phyloP scores from a whole-genome alignment of 2,797 vertebrate genomes.

The Rhadinocentrus ornatus region DNA sequence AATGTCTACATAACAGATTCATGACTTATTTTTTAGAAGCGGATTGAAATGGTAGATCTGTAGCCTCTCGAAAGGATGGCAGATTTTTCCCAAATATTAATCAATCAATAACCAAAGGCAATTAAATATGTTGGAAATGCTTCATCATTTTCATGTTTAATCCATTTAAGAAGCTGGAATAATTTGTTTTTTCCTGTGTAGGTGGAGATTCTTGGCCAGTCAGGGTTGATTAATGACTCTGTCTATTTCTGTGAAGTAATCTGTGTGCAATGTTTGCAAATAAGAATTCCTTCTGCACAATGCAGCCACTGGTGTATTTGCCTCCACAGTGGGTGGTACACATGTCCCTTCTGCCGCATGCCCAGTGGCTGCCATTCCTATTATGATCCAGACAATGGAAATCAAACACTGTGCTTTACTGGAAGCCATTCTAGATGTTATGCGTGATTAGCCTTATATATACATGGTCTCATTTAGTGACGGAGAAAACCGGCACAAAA shows the following conservation, averaged over 20 bases:
- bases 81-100: background rate
- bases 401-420: conserved; percentile 79
- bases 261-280: conserved; percentile 75
- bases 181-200: conserved; percentile 37
- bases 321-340: conserved; percentile 76
- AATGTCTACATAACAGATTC: conserved; percentile 3
- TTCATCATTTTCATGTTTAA: background rate
- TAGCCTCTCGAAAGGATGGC: background rate
- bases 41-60: background rate
- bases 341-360: conserved; percentile 68
- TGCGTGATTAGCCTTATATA: conserved; percentile 78
- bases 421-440: conserved; percentile 83
- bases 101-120: background rate
- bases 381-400: conserved; percentile 85
- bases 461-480: conserved; percentile 72
- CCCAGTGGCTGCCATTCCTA: conserved; percentile 64
- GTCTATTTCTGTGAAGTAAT: conserved; percentile 71
- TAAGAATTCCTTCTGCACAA: conserved; percentile 82
- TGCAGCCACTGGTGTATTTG: conserved; percentile 78
- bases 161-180: conserved; percentile 3
- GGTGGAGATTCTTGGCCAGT: conserved; percentile 34
- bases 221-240: conserved; percentile 29
- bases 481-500: conserved; percentile 77
- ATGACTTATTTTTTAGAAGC: conserved; percentile 3
- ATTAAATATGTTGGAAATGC: conserved; percentile 7